Base-by-base conservation (phyloP, 1,140 invertebrate species). In the Hylaeus anthracinus region DNA sequence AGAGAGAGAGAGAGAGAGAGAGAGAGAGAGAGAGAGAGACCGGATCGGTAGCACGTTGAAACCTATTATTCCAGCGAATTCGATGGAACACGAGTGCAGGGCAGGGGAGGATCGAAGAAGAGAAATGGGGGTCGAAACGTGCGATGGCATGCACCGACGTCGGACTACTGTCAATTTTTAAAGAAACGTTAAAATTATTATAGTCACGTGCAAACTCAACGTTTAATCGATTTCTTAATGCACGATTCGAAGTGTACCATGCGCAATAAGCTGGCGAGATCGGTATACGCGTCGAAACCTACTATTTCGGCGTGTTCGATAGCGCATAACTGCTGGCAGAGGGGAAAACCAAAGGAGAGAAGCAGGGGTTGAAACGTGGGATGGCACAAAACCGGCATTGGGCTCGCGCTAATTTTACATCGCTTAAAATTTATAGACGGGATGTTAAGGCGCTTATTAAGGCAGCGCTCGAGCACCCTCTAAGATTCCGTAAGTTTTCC, bases 371-470 rank as follows among this genome's bases (percentile, higher is more conserved):
- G 81, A 75, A 64, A 55, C 26, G 3, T 37, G 39, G 70, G 14
- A 61, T 14, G 14, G 26, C 9, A 26, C 6, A 10, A 43, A 39
- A 10, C 45, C 26, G 63, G 43, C 65, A 61, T 70, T 78, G 80
- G 74, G 75, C 56, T 61, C 72, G 84, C 67, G 88, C 85, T 90
- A 89, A 90, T 90, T 90, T 89, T 83, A 87, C 88, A 89, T 88
- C 79, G 79, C 79, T 81, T 86, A 79, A 88, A 90, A 90, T 90
- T 90, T 90, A 90, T 89, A 86, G 89, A 85, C 88, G 88, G 88
- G 83, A 89, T 79, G 87, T 88, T 89, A 90, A 89, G 86, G 82
- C 87, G 86, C 88, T 90, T 90, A 90, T 90, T 90, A 90, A 89
- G 83, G 88, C 80, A 77, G 83, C 43, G 71, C 65, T 43, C 77